A percentile compares a stretch with the other conserved stretches of the same genome.
phyloP scores from a whole-genome alignment of 2,113 vertebrate species.

The Poecile atricapillus region DNA sequence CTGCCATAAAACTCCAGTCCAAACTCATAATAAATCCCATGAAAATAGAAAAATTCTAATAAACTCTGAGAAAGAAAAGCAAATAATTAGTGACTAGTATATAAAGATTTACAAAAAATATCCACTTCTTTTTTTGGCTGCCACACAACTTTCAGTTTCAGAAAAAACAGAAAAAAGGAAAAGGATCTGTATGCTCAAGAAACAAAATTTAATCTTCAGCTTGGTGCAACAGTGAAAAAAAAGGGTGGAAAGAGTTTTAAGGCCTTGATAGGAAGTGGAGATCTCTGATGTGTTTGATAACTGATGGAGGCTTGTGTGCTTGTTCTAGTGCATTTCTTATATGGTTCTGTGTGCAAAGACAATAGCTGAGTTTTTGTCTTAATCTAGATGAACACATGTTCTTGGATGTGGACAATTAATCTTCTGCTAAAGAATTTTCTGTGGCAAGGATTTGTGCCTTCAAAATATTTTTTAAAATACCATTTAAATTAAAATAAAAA shows the following conservation, averaged over 20 bases:
- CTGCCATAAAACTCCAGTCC: not conserved
- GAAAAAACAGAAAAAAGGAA: not conserved
- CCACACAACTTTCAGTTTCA: not conserved
- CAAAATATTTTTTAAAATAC: not conserved
- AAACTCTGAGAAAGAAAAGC: not conserved
- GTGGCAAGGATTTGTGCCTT: not conserved
- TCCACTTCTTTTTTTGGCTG: not conserved
- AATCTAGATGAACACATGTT: not conserved
- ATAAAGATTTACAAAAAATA: not conserved
- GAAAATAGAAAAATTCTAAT: not conserved
- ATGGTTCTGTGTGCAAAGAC: not conserved
- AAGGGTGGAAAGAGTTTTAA: not conserved
- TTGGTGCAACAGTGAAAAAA: not conserved
- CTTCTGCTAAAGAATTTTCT: not conserved
- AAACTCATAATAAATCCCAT: not conserved
- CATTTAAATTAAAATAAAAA: not conserved
- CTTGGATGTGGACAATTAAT: not conserved
- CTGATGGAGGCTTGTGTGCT: not conserved
- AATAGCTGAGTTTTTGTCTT: not conserved
- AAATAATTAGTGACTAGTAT: not conserved
- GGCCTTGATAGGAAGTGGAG: accelerated
- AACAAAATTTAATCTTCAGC: not conserved
- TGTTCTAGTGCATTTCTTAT: not conserved
- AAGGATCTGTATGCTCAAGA: not conserved
- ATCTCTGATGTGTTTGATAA: not conserved